These are phyloP conservation scores for Dastarcus helophoroides DNA, from an alignment of 2,888 invertebrate species.

Conservation along the genomic window DNA sequence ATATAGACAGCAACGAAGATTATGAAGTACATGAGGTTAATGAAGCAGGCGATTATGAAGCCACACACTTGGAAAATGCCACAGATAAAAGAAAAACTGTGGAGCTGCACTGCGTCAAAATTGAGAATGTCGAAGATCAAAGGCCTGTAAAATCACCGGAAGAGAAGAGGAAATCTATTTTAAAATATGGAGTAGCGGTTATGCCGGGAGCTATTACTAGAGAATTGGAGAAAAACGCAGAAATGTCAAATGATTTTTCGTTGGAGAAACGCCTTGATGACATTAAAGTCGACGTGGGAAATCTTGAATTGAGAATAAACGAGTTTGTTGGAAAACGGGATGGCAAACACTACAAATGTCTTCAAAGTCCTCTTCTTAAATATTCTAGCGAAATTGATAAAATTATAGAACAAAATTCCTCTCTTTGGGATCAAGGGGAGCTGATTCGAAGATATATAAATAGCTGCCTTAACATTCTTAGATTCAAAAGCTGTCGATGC, in stretches of 20 bases:
- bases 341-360: constrained; percentile 9
- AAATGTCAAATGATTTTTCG: not conserved
- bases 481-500: constrained; percentile 8
- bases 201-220: constrained; percentile 5
- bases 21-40: no score
- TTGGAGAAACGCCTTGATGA: constrained; percentile 6
- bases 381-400: constrained; percentile 6
- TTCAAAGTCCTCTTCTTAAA: constrained; percentile 4
- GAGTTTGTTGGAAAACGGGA: constrained; percentile 10
- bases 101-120: no score
- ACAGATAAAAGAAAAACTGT: no score
- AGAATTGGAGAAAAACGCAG: constrained; percentile 2
- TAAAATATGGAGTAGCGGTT: constrained; percentile 10
- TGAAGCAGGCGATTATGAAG: no score
- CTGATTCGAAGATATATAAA: constrained; percentile 8
- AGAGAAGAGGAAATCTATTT: constrained; percentile 9
- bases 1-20: no score
- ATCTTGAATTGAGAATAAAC: constrained; percentile 9
- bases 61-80: no score
- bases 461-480: constrained; percentile 9
- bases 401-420: constrained; percentile 4
- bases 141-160: constrained; percentile 9
- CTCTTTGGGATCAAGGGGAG: constrained; percentile 6
- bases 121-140: not conserved
- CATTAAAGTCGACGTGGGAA: constrained; percentile 9